Evolutionary conservation across 1,140 invertebrate species (phyloP).

Genomic region (Heliothis virescens): DNA sequence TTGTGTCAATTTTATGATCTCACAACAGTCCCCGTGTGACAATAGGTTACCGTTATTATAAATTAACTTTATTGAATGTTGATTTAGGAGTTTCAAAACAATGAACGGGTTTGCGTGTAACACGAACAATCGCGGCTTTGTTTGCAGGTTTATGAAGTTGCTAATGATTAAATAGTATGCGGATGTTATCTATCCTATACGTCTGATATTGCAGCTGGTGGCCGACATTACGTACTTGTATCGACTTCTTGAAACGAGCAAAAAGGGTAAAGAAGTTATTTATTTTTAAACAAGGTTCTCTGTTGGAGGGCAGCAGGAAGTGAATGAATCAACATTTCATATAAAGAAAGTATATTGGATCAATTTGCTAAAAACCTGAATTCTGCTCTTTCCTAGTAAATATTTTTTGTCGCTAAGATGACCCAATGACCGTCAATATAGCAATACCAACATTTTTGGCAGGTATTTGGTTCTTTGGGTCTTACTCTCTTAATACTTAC

Average conservation of each 20-base stretch:
- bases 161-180: conserved; percentile 3
- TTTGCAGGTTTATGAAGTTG: conserved; percentile 2
- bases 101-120: conserved; percentile 28
- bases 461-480: no score
- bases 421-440: no score
- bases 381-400: no score
- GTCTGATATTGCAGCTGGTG: neutral
- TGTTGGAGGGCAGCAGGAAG: neutral
- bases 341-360: no score
- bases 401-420: no score
- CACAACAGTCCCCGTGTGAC: neutral
- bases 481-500: no score
- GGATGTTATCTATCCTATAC: conserved; percentile 30
- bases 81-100: conserved; percentile 23
- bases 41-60: neutral
- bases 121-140: conserved; percentile 36
- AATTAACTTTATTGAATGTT: conserved; percentile 32
- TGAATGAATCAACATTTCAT: no score
- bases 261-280: neutral
- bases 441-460: no score
- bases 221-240: neutral
- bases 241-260: neutral
- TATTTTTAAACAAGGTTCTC: neutral
- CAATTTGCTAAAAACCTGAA: no score
- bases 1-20: neutral